A percentile compares a stretch with the other conserved stretches of the same genome.
These are phyloP conservation scores for Glaucomys volans DNA, from an alignment of 2,113 vertebrate genomes.

Conservation along the genomic window DNA sequence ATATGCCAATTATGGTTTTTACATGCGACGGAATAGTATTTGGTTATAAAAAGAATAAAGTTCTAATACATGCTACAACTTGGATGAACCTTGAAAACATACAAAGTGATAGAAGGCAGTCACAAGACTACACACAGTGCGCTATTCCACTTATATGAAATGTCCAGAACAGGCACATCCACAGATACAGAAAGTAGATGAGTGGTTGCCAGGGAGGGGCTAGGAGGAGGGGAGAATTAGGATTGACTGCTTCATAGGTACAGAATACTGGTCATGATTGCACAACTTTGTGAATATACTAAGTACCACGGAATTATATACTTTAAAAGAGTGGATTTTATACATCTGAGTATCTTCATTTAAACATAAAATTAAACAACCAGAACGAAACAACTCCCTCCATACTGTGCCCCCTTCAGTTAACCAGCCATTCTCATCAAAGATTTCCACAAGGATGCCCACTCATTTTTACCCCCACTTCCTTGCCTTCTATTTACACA, in stretches of 20 bases:
- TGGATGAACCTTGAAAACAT: constrained; percentile 5
- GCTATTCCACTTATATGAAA: not conserved
- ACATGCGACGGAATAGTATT: not conserved
- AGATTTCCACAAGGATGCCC: not conserved
- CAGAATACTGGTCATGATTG: not conserved
- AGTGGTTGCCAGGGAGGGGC: not conserved
- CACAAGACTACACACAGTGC: not conserved
- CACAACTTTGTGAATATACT: not conserved
- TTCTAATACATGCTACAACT: not conserved
- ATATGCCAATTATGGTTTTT: not conserved
- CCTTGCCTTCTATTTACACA: not conserved
- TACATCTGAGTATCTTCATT: not conserved
- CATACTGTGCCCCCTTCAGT: not conserved
- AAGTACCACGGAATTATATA: not conserved
- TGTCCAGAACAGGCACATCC: not conserved
- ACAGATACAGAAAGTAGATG: not conserved
- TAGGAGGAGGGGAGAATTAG: not conserved
- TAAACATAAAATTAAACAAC: not conserved
- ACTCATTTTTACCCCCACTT: not conserved
- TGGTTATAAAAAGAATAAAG: constrained; percentile 20
- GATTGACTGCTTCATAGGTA: not conserved
- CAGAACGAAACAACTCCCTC: not conserved
- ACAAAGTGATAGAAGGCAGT: not conserved
- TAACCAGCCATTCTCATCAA: constrained; percentile 17
- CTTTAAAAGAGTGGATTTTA: not conserved